Percentiles rank a stretch among this genome's conserved stretches.
Evolutionary conservation across 2,797 vertebrate species (phyloP).

Genomic region (Anableps anableps): DNA sequence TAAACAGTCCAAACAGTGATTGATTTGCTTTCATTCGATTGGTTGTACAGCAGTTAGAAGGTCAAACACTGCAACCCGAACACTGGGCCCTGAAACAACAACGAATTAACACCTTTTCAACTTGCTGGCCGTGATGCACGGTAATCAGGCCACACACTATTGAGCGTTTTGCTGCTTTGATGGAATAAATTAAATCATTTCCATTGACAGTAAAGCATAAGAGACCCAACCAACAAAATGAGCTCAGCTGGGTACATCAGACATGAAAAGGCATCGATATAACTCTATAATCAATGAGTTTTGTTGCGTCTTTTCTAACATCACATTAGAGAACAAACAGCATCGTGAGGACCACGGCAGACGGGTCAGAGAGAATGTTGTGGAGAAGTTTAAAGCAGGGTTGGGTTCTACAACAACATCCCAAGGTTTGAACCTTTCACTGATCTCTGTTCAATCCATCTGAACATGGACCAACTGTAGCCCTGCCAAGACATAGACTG

Average conservation of each 20-base stretch:
- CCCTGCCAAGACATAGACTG: too few species aligned
- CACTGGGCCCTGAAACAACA: neutral
- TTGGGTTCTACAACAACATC: neutral
- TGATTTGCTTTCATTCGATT: constrained; percentile 2
- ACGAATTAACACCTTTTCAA: neutral
- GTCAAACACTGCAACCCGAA: neutral
- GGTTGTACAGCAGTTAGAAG: neutral
- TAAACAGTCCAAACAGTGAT: neutral
- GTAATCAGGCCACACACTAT: constrained; percentile 16
- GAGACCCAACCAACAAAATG: neutral
- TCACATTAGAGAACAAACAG: neutral
- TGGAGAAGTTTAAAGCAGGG: neutral
- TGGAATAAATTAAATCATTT: neutral
- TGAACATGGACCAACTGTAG: too few species aligned
- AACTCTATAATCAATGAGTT: neutral
- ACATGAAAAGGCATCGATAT: neutral
- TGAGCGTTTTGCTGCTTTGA: constrained; percentile 2
- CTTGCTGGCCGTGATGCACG: neutral
- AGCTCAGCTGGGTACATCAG: neutral
- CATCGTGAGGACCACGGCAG: neutral
- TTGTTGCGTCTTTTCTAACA: neutral
- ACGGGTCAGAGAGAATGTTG: neutral
- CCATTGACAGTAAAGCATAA: neutral
- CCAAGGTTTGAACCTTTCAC: neutral
- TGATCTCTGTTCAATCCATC: neutral